These are phyloP conservation scores for Girardinus metallicus DNA, from an alignment of 2,797 vertebrate genomes.

Conservation along the genomic window DNA sequence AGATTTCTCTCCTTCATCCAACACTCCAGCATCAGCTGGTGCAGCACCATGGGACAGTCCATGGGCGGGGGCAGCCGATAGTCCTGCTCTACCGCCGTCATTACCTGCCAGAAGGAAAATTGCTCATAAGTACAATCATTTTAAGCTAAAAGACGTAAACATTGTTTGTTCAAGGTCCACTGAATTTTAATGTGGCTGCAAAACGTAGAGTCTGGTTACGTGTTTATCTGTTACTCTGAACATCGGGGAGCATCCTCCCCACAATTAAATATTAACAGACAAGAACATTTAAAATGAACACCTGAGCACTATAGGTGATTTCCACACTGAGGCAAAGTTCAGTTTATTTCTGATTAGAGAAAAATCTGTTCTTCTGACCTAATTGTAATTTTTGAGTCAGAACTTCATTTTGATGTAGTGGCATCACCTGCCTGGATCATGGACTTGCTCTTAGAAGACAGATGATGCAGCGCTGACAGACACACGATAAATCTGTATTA, in stretches of 20 bases:
- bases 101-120: conserved; percentile 84
- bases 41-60: conserved; percentile 97
- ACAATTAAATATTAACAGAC: not conserved
- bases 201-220: not conserved
- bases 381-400: not conserved
- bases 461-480: not conserved
- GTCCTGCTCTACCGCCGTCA: conserved; percentile 98
- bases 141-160: not conserved
- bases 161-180: not conserved
- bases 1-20: conserved; percentile 98
- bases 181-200: not conserved
- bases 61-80: conserved; percentile 95
- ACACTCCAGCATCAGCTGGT: conserved; percentile 99
- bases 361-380: not conserved
- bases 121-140: not conserved
- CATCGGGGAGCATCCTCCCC: not conserved
- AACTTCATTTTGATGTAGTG: not conserved
- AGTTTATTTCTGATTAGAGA: not conserved
- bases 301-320: not conserved
- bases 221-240: not conserved
- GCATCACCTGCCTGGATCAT: not conserved
- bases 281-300: not conserved
- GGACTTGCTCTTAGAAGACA: not conserved
- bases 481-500: not conserved
- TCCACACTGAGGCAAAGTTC: not conserved